Evolutionary conservation across 2,888 invertebrate species (phyloP).

Genomic region (Drosophila prolongata): DNA sequence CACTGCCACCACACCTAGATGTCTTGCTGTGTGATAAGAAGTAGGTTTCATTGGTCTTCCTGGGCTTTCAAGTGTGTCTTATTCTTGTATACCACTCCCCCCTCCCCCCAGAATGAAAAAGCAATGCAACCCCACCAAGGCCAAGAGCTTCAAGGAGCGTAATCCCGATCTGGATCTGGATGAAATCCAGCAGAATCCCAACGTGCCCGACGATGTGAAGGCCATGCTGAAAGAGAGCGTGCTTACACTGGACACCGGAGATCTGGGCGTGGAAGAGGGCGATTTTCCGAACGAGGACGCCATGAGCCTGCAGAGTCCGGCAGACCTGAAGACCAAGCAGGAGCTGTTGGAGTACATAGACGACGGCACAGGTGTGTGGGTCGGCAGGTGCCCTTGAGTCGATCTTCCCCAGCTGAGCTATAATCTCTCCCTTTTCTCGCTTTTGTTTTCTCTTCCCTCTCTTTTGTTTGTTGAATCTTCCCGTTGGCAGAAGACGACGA

Average conservation of each 20-base stretch:
- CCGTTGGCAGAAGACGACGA: conserved; percentile 75
- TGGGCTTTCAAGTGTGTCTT: not conserved
- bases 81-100: not conserved
- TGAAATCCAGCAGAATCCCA: conserved; percentile 84
- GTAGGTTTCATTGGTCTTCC: conserved; percentile 84
- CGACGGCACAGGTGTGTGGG: conserved; percentile 82
- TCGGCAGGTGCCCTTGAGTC: conserved; percentile 3
- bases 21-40: conserved; percentile 90
- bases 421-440: conserved; percentile 8
- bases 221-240: conserved; percentile 84
- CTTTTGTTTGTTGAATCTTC: conserved; percentile 16
- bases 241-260: conserved; percentile 80
- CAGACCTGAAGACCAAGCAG: conserved; percentile 82
- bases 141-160: conserved; percentile 84
- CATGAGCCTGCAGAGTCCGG: conserved; percentile 75
- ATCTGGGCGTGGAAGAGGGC: conserved; percentile 70
- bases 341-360: conserved; percentile 83
- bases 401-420: not conserved
- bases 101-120: conserved; percentile 83
- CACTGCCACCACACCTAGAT: conserved; percentile 92
- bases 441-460: conserved; percentile 11
- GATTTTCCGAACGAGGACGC: conserved; percentile 60
- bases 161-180: conserved; percentile 84
- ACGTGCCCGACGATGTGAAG: conserved; percentile 84
- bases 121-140: conserved; percentile 83